Evolutionary conservation across 2,888 invertebrate species (phyloP).

Genomic region (Theodoxus fluviatilis): DNA sequence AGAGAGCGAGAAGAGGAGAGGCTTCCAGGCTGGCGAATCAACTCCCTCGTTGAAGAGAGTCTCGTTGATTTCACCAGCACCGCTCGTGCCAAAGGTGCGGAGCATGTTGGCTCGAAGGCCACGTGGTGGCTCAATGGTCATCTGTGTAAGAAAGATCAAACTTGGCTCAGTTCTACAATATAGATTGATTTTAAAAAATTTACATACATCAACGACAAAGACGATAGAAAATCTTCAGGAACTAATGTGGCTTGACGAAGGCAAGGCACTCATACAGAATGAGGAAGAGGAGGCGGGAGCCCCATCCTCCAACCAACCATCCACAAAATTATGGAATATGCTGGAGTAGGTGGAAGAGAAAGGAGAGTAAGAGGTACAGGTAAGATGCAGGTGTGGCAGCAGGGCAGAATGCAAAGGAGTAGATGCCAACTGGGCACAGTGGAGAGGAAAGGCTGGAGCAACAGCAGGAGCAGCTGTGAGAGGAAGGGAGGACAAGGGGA

Average conservation of each 20-base stretch:
- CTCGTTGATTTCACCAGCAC: conserved; percentile 58
- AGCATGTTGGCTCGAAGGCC: conserved; percentile 63
- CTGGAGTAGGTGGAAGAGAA: too few relatives aligned
- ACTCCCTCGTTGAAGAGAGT: conserved; percentile 51
- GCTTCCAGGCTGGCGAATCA: conserved; percentile 50
- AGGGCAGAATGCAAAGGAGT: too few relatives aligned
- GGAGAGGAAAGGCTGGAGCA: neutral
- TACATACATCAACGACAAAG: neutral
- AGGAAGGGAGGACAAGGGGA: neutral
- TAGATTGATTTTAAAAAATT: neutral
- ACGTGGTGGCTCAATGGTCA: conserved; percentile 64
- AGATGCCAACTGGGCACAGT: too few relatives aligned
- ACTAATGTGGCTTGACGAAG: too few relatives aligned
- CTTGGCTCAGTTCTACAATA: neutral
- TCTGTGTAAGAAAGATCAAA: conserved; percentile 41
- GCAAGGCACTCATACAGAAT: too few relatives aligned
- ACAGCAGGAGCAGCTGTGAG: neutral
- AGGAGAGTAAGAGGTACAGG: too few relatives aligned
- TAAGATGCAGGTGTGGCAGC: too few relatives aligned
- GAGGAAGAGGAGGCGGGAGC: too few relatives aligned
- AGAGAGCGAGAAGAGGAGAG: conserved; percentile 62
- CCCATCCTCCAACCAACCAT: too few relatives aligned
- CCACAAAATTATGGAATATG: too few relatives aligned
- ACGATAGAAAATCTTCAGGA: too few relatives aligned
- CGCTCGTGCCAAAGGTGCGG: conserved; percentile 59